Evolutionary conservation across 2,888 invertebrate genomes (phyloP).

Genomic region (Antheraea yamamai): DNA sequence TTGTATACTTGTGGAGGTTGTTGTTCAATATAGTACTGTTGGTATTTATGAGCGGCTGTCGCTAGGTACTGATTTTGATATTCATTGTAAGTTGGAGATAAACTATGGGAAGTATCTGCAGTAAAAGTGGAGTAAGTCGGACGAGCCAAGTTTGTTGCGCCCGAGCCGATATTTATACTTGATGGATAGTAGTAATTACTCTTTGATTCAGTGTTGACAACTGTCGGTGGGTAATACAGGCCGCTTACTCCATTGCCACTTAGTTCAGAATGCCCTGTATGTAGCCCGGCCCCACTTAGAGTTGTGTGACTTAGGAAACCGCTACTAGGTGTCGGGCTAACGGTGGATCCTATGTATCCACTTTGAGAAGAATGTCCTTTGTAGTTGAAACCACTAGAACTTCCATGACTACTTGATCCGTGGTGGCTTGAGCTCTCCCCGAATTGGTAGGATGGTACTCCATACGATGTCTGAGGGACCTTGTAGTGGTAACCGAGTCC

Average conservation of each 20-base stretch:
- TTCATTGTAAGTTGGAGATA: slow-evolving; percentile 20
- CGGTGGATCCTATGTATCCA: slow-evolving; percentile 33
- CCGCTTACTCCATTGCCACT: slow-evolving; percentile 5
- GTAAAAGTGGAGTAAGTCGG: slow-evolving; percentile 11
- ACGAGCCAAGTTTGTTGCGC: neutral
- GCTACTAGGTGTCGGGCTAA: slow-evolving; percentile 29
- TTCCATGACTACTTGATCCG: slow-evolving; percentile 21
- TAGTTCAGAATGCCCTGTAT: slow-evolving; percentile 12
- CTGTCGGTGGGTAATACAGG: neutral
- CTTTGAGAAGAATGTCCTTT: slow-evolving; percentile 23
- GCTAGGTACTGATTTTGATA: slow-evolving; percentile 37
- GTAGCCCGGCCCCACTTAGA: slow-evolving; percentile 22
- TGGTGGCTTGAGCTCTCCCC: slow-evolving; percentile 41
- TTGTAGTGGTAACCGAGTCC: slow-evolving; percentile 68
- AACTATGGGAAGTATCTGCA: slow-evolving; percentile 14
- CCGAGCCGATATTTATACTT: slow-evolving; percentile 17
- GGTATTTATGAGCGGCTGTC: slow-evolving; percentile 46
- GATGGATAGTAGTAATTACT: slow-evolving; percentile 29
- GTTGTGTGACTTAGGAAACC: slow-evolving; percentile 25
- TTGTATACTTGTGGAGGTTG: slow-evolving; percentile 87
- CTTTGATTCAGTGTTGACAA: slow-evolving; percentile 16
- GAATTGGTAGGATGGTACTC: slow-evolving; percentile 58
- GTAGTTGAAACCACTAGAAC: slow-evolving; percentile 15
- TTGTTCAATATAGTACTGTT: slow-evolving; percentile 86
- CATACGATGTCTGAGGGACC: slow-evolving; percentile 68